Percentiles rank a stretch among this genome's conserved stretches.
Evolutionary conservation across 2,113 vertebrate species (phyloP).

Genomic region (Mustela nigripes): DNA sequence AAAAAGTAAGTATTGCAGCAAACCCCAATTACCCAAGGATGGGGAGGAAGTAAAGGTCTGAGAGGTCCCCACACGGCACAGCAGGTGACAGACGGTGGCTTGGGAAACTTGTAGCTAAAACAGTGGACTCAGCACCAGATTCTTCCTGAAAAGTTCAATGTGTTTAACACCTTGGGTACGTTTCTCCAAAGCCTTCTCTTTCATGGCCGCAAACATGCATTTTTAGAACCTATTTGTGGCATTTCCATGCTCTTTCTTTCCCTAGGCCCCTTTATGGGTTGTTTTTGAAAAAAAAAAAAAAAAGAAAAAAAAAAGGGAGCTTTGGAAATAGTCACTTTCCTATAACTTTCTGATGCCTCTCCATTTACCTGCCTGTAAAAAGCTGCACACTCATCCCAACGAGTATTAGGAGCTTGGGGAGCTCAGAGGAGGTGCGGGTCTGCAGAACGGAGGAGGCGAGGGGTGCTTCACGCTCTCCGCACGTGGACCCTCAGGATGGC

Average conservation of each 20-base stretch:
- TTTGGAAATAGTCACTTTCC: background rate
- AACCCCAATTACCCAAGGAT: background rate
- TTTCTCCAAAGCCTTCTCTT: background rate
- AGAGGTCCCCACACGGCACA: fast-evolving
- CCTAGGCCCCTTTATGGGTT: background rate
- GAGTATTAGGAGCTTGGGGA: background rate
- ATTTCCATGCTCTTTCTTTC: background rate
- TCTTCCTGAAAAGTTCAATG: background rate
- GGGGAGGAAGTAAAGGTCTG: too few species aligned
- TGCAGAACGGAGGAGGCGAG: background rate
- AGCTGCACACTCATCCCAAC: background rate
- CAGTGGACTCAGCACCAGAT: background rate
- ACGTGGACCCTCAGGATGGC: background rate
- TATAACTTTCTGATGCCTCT: background rate
- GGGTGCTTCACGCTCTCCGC: fast-evolving
- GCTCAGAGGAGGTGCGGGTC: fast-evolving
- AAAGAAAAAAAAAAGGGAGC: background rate
- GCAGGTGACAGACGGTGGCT: fast-evolving
- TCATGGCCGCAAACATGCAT: background rate
- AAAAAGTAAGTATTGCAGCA: background rate
- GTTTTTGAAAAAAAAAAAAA: background rate
- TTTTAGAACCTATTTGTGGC: background rate
- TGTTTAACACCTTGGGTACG: fast-evolving
- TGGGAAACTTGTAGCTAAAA: too few species aligned
- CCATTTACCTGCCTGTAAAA: background rate